phyloP scores from a whole-genome alignment of 2,113 vertebrate genomes.

The Poeciliopsis turrubarensis region DNA sequence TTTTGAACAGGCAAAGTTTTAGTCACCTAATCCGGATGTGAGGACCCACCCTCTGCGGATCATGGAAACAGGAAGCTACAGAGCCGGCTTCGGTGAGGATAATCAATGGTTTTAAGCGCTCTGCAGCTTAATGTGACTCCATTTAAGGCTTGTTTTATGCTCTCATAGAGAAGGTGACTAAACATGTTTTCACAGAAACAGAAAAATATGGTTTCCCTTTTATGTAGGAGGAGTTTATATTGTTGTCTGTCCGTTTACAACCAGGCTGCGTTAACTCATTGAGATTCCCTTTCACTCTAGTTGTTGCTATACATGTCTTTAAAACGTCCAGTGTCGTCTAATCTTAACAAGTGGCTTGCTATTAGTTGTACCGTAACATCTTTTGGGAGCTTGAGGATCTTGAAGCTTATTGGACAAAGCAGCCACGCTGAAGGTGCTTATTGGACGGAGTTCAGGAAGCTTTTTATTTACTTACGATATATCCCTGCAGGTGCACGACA shows the following conservation, averaged over 20 bases:
- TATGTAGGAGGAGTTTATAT: slow-evolving; percentile 32
- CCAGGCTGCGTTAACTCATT: slow-evolving; percentile 8
- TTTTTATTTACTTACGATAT: slow-evolving; percentile 51
- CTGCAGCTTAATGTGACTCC: neutral
- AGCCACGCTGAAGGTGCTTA: slow-evolving; percentile 76
- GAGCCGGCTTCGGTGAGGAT: slow-evolving; percentile 79
- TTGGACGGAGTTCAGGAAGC: slow-evolving; percentile 62
- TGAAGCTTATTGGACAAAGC: slow-evolving; percentile 66
- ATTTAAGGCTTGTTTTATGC: neutral
- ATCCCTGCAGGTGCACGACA: neutral
- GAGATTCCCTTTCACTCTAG: neutral
- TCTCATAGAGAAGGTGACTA: neutral
- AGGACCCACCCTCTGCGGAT: slow-evolving; percentile 64
- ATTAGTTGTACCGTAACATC: slow-evolving; percentile 1
- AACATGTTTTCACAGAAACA: neutral
- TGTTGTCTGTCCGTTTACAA: slow-evolving; percentile 19
- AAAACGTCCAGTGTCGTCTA: neutral
- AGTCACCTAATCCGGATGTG: slow-evolving; percentile 8
- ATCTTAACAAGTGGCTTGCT: accelerated
- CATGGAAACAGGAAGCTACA: slow-evolving; percentile 72
- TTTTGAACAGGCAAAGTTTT: slow-evolving; percentile 62
- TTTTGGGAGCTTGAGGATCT: slow-evolving; percentile 48
- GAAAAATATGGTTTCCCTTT: neutral
- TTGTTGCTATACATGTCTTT: neutral
- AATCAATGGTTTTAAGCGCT: slow-evolving; percentile 1